Evolutionary conservation across 2,113 vertebrate species (phyloP).

Genomic region (Triplophysa siluroides): DNA sequence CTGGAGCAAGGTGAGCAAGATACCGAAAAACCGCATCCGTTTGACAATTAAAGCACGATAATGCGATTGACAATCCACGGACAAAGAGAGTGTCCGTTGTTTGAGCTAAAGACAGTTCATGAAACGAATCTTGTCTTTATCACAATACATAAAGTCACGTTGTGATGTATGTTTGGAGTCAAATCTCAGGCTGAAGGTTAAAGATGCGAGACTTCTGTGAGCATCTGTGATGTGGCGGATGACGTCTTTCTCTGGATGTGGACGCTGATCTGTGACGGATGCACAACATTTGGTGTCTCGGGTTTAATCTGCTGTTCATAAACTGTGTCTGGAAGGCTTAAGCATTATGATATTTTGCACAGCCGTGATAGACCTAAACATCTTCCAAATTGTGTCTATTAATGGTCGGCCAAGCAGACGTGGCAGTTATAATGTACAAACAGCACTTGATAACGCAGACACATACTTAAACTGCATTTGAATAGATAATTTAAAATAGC

Average conservation of each 20-base stretch:
- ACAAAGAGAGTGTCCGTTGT: slow-evolving; percentile 17
- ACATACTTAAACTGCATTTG: no score
- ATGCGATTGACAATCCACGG: not conserved
- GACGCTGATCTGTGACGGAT: slow-evolving; percentile 8
- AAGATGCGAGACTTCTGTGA: not conserved
- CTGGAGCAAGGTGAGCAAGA: slow-evolving; percentile 88
- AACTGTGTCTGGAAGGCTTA: not conserved
- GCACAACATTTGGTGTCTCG: not conserved
- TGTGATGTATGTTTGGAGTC: not conserved
- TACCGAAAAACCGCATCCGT: not conserved
- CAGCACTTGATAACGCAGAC: no score
- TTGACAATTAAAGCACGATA: not conserved
- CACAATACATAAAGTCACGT: no score
- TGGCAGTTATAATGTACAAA: no score
- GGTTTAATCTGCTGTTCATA: slow-evolving; percentile 7
- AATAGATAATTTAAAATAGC: no score
- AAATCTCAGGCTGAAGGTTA: not conserved
- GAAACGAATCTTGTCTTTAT: no score
- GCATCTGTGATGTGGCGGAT: slow-evolving; percentile 3
- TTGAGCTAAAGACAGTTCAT: not conserved
- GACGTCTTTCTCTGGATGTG: slow-evolving; percentile 21
- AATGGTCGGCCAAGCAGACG: no score
- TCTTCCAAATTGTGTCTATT: no score
- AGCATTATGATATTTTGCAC: not conserved
- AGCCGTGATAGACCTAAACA: not conserved